A percentile compares a stretch with the other conserved stretches of the same genome.
Conservation (phyloP, 1,140 invertebrate genomes). For the Nilaparvata lugens region DNA sequence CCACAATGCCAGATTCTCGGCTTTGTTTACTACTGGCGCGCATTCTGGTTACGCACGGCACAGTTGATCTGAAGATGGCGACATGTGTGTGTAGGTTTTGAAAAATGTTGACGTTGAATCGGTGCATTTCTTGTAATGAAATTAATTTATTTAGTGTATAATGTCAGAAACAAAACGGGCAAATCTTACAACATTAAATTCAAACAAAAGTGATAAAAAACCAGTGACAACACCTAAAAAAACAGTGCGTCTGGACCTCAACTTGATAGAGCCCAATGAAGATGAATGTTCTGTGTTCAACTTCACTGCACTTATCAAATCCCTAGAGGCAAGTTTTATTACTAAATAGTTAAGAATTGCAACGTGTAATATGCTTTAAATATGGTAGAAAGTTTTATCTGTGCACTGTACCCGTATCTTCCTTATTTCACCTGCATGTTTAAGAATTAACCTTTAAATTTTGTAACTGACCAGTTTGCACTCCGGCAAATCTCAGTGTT, state of each 20-base stretch:
- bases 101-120: constrained; percentile 14
- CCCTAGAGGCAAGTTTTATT: constrained; percentile 45
- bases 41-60: constrained; percentile 1
- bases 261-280: constrained; percentile 51
- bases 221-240: constrained; percentile 40
- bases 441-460: too few relatives aligned
- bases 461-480: too few relatives aligned
- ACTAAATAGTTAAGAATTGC: constrained; percentile 8
- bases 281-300: constrained; percentile 54
- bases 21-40: constrained; percentile 18
- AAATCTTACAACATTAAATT: constrained; percentile 37
- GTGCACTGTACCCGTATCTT: too few relatives aligned
- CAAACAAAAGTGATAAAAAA: constrained; percentile 34
- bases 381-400: too few relatives aligned
- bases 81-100: constrained; percentile 14
- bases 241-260: constrained; percentile 47
- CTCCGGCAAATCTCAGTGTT: too few relatives aligned
- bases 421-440: too few relatives aligned
- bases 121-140: constrained; percentile 3
- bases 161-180: constrained; percentile 47
- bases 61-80: constrained; percentile 17
- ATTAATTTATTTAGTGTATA: constrained; percentile 15
- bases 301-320: constrained; percentile 49
- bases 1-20: not conserved
- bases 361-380: too few relatives aligned